phyloP scores from a whole-genome alignment of 2,888 invertebrate genomes.

The Serrognathus titanus region DNA sequence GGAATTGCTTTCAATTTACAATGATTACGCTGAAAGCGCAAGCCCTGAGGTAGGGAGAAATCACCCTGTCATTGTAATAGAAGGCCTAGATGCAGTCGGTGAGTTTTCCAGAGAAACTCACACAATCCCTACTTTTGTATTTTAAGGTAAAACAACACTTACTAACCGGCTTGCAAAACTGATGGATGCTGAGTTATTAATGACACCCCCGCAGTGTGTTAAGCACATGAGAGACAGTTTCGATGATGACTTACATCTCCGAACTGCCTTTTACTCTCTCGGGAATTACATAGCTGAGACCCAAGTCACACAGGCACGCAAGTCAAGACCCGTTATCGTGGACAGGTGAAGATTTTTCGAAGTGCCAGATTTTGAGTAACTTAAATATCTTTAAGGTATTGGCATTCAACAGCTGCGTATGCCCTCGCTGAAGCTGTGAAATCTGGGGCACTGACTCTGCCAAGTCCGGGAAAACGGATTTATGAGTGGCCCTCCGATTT shows the following conservation, averaged over 20 bases:
- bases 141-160: constrained; percentile 48
- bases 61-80: constrained; percentile 47
- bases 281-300: constrained; percentile 51
- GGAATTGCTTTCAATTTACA: background rate
- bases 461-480: constrained; percentile 37
- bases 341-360: constrained; percentile 42
- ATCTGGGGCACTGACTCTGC: constrained; percentile 26
- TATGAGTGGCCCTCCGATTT: constrained; percentile 50
- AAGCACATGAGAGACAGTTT: constrained; percentile 41
- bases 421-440: constrained; percentile 43
- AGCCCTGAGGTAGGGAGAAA: background rate
- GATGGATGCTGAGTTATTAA: constrained; percentile 36
- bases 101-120: constrained; percentile 10
- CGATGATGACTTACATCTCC: constrained; percentile 35
- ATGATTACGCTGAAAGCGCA: background rate
- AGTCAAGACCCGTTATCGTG: constrained; percentile 44
- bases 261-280: constrained; percentile 48
- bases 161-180: constrained; percentile 39
- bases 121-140: background rate
- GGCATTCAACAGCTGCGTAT: constrained; percentile 51
- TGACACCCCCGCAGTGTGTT: constrained; percentile 47
- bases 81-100: constrained; percentile 52
- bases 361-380: background rate
- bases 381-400: constrained; percentile 38
- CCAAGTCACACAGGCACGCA: constrained; percentile 38